These are phyloP conservation scores for Clanis bilineata DNA, from an alignment of 2,888 invertebrate species.

Conservation along the genomic window DNA sequence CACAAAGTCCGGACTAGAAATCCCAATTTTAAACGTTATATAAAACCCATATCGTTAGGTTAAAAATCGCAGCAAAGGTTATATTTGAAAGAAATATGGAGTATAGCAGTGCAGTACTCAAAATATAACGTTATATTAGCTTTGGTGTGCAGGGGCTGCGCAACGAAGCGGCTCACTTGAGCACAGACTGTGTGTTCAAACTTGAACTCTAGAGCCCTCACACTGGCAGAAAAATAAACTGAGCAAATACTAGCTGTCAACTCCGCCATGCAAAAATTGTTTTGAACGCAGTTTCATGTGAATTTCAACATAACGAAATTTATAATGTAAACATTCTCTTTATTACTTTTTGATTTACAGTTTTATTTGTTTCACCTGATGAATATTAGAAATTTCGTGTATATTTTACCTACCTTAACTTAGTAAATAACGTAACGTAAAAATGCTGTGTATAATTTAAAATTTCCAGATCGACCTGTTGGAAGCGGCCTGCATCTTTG, in stretches of 20 bases:
- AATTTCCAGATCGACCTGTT: too few relatives aligned
- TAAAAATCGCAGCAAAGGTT: neutral
- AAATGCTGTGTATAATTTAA: too few relatives aligned
- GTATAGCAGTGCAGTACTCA: constrained; percentile 45
- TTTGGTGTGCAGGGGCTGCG: constrained; percentile 49
- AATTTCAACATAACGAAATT: constrained; percentile 6
- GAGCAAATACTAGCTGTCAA: constrained; percentile 65
- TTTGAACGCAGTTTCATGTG: constrained; percentile 40
- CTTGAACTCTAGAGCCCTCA: constrained; percentile 64
- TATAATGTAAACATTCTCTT: constrained; percentile 29
- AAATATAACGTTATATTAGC: constrained; percentile 64
- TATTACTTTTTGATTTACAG: neutral
- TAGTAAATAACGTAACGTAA: too few relatives aligned
- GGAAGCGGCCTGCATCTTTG: too few relatives aligned
- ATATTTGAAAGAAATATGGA: constrained; percentile 12
- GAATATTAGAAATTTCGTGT: neutral
- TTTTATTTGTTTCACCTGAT: neutral
- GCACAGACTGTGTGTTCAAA: constrained; percentile 66
- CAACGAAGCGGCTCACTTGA: constrained; percentile 62
- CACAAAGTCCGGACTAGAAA: neutral
- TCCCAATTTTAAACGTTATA: neutral
- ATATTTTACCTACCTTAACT: neutral
- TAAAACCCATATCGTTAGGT: neutral
- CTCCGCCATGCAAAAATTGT: constrained; percentile 58
- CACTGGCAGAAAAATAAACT: constrained; percentile 69